These are phyloP conservation scores for Delphinapterus leucas DNA, from an alignment of 2,113 vertebrate genomes.

Conservation along the genomic window DNA sequence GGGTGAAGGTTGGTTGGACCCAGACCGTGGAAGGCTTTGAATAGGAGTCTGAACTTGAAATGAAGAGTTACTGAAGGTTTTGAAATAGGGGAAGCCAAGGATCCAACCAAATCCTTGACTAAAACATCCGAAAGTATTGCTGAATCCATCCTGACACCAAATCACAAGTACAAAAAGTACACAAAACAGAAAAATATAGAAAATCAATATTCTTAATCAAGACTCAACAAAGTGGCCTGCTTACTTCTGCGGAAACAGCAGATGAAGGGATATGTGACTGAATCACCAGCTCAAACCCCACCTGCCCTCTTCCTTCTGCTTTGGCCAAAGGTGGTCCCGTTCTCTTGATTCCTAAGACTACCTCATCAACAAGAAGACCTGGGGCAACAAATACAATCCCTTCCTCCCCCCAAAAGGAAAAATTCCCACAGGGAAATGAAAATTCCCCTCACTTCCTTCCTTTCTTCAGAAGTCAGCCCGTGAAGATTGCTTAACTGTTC, in stretches of 20 bases:
- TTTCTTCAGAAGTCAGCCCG: neutral
- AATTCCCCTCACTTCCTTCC: slow-evolving; percentile 55
- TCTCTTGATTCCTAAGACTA: neutral
- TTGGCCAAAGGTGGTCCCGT: neutral
- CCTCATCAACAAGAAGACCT: neutral
- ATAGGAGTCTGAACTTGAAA: neutral
- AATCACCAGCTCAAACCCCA: neutral
- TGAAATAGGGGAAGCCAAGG: neutral
- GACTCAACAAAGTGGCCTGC: neutral
- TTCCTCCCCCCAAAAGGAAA: neutral
- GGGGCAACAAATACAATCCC: neutral
- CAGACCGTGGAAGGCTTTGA: neutral
- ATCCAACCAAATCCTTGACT: slow-evolving; percentile 11
- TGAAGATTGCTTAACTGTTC: neutral
- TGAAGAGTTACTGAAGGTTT: neutral
- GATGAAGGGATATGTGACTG: neutral
- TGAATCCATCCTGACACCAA: slow-evolving; percentile 20
- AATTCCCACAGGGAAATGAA: slow-evolving; percentile 55
- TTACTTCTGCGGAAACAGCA: neutral
- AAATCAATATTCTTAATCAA: slow-evolving; percentile 47
- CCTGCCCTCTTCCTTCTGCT: neutral
- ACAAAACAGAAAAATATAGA: neutral
- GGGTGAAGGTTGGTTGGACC: neutral
- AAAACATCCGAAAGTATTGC: slow-evolving; percentile 19
- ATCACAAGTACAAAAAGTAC: neutral